Base-by-base conservation (phyloP, 2,797 vertebrate species). In the Synanceia verrucosa region DNA sequence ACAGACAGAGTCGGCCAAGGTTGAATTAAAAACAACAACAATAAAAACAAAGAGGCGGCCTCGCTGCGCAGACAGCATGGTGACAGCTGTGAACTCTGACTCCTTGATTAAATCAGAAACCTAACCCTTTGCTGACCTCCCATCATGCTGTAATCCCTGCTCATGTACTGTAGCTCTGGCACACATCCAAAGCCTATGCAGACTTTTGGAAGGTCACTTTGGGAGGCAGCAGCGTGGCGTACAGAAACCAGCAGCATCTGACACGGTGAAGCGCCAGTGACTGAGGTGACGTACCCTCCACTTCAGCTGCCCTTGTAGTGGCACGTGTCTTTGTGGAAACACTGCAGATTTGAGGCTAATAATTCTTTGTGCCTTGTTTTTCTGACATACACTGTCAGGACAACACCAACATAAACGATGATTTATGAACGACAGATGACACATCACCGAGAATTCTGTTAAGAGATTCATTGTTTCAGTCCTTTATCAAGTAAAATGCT, bases 131-230 rank as follows among this genome's bases (percentile, higher is more conserved):
- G 39, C 65, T 48, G 78, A 78, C 72, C 76, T 62, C 55, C 19
- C 67, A 55, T 65, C 55, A 31, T 21, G 2, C 46, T 24, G 43
- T 77, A 79, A 84, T 79, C 83, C 76, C 56, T 5, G 28, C 41
- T 60, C 72, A 14, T 63, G 74, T 36, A 24, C 53, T 70, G 34
- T 18, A 29, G 51, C 65, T 53, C 29, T 1, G 72, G 70, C 71
- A 39, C 26, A 14, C 52, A 78, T 83, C 76, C 60, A 44, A 28
- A 76, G 82, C 29, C 69, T 34, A 26, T 72, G 72, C 78, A 65
- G 83, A 68, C 65, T 61, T 73, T 57, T 18, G 29, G 73, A 87
- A 87, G 83, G 87, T 88, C 86, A 84, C 77, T 73, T 65, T 76
- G 65, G 56, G 55, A 81, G 62, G 68, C 77, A 63, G 74, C 36